Evolutionary conservation across 2,113 vertebrate species (phyloP).

Genomic region (Phrynosoma blainvillii): DNA sequence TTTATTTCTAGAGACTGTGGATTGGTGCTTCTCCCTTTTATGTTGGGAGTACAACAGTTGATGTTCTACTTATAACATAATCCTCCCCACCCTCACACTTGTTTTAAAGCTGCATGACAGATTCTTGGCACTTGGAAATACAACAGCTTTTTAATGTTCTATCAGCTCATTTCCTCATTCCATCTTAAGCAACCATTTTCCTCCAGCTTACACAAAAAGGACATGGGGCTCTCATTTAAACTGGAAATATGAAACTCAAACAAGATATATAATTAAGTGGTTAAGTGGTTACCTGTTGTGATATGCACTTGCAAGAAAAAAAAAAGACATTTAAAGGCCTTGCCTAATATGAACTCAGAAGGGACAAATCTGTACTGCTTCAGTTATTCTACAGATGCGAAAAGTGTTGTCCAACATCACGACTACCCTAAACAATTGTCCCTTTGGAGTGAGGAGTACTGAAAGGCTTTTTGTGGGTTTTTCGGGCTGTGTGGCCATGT

Average conservation of each 20-base stretch:
- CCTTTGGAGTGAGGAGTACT: background rate
- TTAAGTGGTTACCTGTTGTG: background rate
- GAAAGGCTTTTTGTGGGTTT: background rate
- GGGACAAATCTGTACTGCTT: slow-evolving; percentile 30
- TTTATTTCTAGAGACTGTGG: slow-evolving; percentile 33
- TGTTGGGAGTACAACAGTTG: background rate
- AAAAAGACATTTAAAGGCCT: too few species aligned
- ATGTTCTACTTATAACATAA: slow-evolving; percentile 9
- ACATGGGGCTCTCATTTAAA: background rate
- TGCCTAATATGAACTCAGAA: background rate
- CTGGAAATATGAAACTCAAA: background rate
- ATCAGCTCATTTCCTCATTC: slow-evolving; percentile 30
- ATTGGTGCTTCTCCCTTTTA: slow-evolving; percentile 25
- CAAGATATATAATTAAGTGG: slow-evolving; percentile 2
- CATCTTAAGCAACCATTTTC: background rate
- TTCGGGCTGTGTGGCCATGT: too few species aligned
- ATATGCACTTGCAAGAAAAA: background rate
- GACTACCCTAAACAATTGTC: background rate
- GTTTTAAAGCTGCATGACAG: slow-evolving; percentile 20
- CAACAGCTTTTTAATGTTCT: slow-evolving; percentile 18
- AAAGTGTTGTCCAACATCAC: slow-evolving; percentile 2
- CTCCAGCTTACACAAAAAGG: slow-evolving; percentile 32
- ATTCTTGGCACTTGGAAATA: slow-evolving; percentile 11
- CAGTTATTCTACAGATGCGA: slow-evolving; percentile 13
- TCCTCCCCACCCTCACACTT: background rate